phyloP scores from a whole-genome alignment of 2,888 invertebrate species.

The Torymus texanus region DNA sequence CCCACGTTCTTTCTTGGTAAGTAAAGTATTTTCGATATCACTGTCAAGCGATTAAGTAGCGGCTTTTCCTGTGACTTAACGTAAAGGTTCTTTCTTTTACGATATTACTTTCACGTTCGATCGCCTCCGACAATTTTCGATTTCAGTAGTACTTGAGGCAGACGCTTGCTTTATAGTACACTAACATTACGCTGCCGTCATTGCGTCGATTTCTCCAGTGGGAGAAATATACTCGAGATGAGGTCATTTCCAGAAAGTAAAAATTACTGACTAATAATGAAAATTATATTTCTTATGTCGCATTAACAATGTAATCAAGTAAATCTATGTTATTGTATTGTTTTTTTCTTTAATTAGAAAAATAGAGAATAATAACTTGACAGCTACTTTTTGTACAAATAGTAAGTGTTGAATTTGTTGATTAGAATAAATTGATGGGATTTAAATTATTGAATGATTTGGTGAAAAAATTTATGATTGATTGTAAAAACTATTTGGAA shows the following conservation, averaged over 20 bases:
- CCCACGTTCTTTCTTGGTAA: too few relatives aligned
- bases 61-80: too few relatives aligned
- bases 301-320: background rate
- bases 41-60: too few relatives aligned
- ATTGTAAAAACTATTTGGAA: too few relatives aligned
- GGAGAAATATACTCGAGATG: background rate
- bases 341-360: background rate
- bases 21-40: too few relatives aligned
- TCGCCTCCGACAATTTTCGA: background rate
- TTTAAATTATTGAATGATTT: too few relatives aligned
- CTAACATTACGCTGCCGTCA: background rate
- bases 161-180: conserved; percentile 3
- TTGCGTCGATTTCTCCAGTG: background rate
- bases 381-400: too few relatives aligned
- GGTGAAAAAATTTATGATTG: too few relatives aligned
- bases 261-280: conserved; percentile 1
- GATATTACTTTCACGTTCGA: conserved; percentile 23
- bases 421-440: too few relatives aligned
- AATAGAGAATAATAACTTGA: too few relatives aligned
- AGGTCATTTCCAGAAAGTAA: conserved; percentile 8
- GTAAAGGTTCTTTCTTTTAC: too few relatives aligned
- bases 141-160: background rate
- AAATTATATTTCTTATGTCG: background rate
- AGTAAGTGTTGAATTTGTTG: too few relatives aligned
- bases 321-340: background rate